Percentiles rank a stretch among this genome's conserved stretches.
Evolutionary conservation across 2,888 invertebrate species (phyloP).

Genomic region (Dermolepida albohirtum): DNA sequence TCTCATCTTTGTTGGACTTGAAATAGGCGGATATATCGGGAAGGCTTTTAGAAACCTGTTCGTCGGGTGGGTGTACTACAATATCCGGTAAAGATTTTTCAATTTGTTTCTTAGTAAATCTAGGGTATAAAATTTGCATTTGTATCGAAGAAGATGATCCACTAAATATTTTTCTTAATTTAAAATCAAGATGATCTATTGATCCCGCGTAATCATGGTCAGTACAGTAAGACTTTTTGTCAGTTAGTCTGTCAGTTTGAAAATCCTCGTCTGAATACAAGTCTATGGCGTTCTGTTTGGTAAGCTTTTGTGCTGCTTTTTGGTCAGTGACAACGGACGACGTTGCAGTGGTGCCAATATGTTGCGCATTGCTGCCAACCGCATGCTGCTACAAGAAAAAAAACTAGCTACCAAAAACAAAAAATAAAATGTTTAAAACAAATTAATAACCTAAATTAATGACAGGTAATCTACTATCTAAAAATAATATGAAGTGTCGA

Average conservation of each 20-base stretch:
- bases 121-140: constrained; percentile 30
- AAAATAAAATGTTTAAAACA: constrained; percentile 51
- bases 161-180: constrained; percentile 25
- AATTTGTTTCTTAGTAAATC: constrained; percentile 22
- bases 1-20: constrained; percentile 38
- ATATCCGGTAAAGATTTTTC: constrained; percentile 33
- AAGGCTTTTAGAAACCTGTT: constrained; percentile 59
- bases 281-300: constrained; percentile 37
- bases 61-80: constrained; percentile 53
- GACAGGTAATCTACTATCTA: constrained; percentile 16
- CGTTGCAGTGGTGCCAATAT: constrained; percentile 58
- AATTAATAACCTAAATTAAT: constrained; percentile 40
- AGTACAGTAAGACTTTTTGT: not conserved
- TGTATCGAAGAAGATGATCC: constrained; percentile 21
- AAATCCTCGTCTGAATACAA: constrained; percentile 25
- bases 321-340: constrained; percentile 14
- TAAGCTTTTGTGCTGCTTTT: constrained; percentile 23
- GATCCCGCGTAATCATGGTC: constrained; percentile 1
- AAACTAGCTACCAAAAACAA: constrained; percentile 50
- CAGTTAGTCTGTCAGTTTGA: constrained; percentile 4
- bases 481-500: too few species aligned
- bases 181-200: constrained; percentile 23
- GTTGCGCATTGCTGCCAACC: constrained; percentile 55
- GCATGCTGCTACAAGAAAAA: constrained; percentile 63
- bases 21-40: constrained; percentile 57